Percentiles rank a stretch among this genome's conserved stretches.
phyloP scores from a whole-genome alignment of 2,797 vertebrate species.

The Gymnocypris eckloni region DNA sequence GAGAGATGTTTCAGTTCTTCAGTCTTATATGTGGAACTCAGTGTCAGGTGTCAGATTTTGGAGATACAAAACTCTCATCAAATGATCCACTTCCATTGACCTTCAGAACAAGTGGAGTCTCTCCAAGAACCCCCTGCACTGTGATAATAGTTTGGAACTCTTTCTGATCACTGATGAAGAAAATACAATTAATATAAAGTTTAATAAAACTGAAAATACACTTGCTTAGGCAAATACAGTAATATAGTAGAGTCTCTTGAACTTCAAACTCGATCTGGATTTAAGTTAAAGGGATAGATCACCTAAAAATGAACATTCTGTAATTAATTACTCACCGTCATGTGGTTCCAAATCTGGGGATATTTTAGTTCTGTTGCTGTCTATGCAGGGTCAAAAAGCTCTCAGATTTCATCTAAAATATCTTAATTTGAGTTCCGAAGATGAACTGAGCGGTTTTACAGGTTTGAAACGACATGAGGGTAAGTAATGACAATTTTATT shows the following conservation, averaged over 20 bases:
- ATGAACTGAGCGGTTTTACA: no score
- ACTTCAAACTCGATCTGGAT: neutral
- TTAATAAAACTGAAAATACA: neutral
- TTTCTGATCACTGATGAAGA: constrained; percentile 72
- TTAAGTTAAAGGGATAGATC: neutral
- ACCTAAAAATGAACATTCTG: no score
- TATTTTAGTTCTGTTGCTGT: no score
- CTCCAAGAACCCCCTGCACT: constrained; percentile 81
- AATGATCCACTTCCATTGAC: constrained; percentile 80
- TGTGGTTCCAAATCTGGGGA: no score
- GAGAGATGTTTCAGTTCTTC: neutral
- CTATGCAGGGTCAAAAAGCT: no score
- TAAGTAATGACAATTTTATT: no score
- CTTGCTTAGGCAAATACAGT: neutral
- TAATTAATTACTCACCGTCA: no score
- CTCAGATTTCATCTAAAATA: no score
- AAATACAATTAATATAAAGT: constrained; percentile 21
- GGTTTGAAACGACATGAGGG: no score
- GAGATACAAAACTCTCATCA: constrained; percentile 62
- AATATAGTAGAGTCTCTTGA: neutral
- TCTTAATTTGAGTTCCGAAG: no score
- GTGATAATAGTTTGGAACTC: constrained; percentile 74
- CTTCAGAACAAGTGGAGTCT: constrained; percentile 74
- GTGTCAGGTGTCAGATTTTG: constrained; percentile 20
- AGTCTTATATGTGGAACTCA: neutral